Conservation (phyloP, 2,888 invertebrate genomes). For the Protophormia terraenovae region DNA sequence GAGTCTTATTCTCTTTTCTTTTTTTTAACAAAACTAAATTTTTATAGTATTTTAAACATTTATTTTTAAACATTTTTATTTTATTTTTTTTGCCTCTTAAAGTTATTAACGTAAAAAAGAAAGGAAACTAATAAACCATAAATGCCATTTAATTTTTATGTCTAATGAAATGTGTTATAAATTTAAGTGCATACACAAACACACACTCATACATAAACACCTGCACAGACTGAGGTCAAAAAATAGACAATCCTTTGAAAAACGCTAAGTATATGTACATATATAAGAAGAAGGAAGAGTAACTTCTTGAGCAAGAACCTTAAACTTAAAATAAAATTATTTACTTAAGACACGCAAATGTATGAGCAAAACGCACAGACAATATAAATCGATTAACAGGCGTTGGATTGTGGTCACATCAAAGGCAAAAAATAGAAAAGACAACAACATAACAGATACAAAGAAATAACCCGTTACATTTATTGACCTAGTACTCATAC, state of each 20-base stretch:
- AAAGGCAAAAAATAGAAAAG: not conserved
- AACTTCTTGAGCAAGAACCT: not conserved
- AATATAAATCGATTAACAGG: constrained; percentile 61
- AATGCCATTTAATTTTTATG: constrained; percentile 48
- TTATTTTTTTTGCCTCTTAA: not conserved
- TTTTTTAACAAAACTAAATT: no score
- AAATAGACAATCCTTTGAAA: constrained; percentile 47
- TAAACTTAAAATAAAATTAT: constrained; percentile 32
- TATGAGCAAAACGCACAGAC: constrained; percentile 10
- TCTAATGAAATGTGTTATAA: constrained; percentile 8
- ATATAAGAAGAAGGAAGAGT: not conserved
- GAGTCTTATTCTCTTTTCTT: no score
- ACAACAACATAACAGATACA: not conserved
- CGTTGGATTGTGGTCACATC: constrained; percentile 26
- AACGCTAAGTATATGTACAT: not conserved
- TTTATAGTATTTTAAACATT: no score
- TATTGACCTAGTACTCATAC: constrained; percentile 38
- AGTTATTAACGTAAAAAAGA: not conserved
- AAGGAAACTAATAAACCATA: not conserved
- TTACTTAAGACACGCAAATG: constrained; percentile 52
- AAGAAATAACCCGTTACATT: constrained; percentile 39
- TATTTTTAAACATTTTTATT: not conserved
- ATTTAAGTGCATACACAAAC: not conserved
- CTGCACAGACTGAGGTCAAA: not conserved
- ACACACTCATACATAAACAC: not conserved